Conservation (phyloP, 2,113 vertebrate species). For the Coracopsis vasa region DNA sequence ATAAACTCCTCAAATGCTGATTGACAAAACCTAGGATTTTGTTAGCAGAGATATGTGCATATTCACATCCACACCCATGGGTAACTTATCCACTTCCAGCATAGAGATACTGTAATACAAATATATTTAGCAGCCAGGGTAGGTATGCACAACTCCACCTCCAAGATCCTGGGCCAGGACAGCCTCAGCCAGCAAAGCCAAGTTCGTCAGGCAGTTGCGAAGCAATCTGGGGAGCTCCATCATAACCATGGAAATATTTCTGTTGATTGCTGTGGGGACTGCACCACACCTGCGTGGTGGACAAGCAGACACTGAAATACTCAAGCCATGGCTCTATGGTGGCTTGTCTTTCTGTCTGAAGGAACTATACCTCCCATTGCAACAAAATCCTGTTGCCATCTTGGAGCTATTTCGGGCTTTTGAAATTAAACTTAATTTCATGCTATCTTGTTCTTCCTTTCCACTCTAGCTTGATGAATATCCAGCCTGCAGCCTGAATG, state of each 20-base stretch:
- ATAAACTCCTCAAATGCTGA: not conserved
- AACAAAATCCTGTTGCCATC: not conserved
- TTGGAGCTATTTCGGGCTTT: not conserved
- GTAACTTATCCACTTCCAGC: not conserved
- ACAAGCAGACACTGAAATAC: not conserved
- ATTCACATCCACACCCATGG: not conserved
- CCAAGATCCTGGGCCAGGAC: not conserved
- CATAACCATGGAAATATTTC: not conserved
- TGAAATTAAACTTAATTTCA: not conserved
- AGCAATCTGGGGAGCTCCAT: not conserved
- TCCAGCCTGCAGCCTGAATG: not conserved
- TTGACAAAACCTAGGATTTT: not conserved
- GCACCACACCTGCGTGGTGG: not conserved
- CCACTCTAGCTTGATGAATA: not conserved
- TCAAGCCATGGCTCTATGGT: not conserved
- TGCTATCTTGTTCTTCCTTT: not conserved
- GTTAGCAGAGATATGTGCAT: not conserved
- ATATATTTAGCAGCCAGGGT: not conserved
- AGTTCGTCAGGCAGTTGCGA: not conserved
- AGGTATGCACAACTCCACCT: not conserved
- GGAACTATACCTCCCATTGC: not conserved
- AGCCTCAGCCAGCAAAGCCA: not conserved
- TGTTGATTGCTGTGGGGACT: not conserved
- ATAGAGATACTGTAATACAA: not conserved
- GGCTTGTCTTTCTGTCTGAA: not conserved